Conservation (phyloP, 2,888 invertebrate genomes). For the Drosophila mimetica region DNA sequence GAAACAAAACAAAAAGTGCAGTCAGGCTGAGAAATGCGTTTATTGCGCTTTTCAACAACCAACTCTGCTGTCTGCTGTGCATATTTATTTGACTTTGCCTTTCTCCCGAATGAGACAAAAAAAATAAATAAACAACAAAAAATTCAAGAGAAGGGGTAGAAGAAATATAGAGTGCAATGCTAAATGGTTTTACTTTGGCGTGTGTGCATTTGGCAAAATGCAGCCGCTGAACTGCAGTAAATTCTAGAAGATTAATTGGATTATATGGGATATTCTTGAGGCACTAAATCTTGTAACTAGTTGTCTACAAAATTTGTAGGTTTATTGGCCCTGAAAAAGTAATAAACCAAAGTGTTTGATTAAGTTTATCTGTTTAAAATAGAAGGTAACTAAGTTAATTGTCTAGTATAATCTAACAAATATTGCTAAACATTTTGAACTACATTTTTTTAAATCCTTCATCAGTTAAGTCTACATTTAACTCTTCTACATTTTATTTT, state of each 20-base stretch:
- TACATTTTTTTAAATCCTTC: not conserved
- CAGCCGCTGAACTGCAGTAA: constrained; percentile 15
- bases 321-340: not conserved
- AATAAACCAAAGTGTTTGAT: not conserved
- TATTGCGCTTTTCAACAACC: constrained; percentile 69
- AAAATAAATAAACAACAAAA: not conserved
- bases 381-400: too few relatives aligned
- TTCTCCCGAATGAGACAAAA: constrained; percentile 3
- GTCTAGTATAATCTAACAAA: too few relatives aligned
- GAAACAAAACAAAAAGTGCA: constrained; percentile 49
- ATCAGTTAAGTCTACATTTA: not conserved
- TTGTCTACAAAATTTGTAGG: not conserved
- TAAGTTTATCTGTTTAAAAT: too few relatives aligned
- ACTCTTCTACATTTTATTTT: not conserved
- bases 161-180: constrained; percentile 23
- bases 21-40: constrained; percentile 67
- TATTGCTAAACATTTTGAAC: not conserved
- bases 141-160: not conserved
- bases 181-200: constrained; percentile 25
- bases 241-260: constrained; percentile 18
- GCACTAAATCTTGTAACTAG: constrained; percentile 4
- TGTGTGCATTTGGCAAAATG: constrained; percentile 17
- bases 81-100: constrained; percentile 48
- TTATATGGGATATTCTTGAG: not conserved
- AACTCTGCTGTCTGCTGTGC: constrained; percentile 31